Evolutionary conservation across 2,888 invertebrate genomes (phyloP), one percentile per base, ranked within the genome.

Genomic region (Eucriotettix oculatus): DNA sequence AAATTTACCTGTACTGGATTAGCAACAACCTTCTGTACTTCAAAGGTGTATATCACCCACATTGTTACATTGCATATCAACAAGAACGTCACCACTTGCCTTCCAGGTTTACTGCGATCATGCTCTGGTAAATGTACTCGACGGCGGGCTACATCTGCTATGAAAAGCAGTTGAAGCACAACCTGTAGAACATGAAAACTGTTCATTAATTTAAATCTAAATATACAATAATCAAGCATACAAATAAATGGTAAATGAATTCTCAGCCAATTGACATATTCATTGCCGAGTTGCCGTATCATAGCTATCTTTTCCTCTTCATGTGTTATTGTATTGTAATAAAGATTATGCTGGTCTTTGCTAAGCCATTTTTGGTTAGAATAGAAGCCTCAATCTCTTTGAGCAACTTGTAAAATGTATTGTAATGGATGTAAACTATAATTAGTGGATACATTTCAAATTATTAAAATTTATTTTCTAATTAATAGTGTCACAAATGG

Each of bases 21-120:
- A 66, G 90, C 90, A 69, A 88, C 85, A 63, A 94, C 92, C 76
- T 94, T 93, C 75, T 92, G 91, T 66, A 89, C 90, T 76, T 95
- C 94, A 71, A 96, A 93, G 52, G 94, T 94, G 75, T 93, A 92
- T 69, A 95, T 90, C 66, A 93, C 86, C 88, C 95, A 96, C 87
- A 96, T 90, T 68, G 95, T 93, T 67, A 96, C 87, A 75, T 96
- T 96, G 76, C 91, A 91, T 71, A 96, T 93, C 63, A 96, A 82
- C 63, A 96, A 79, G 79, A 96, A 95, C 63, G 95, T 96, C 65
- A 97, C 93, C 63, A 94, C 87, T 73, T 96, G 95, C 62, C 96
- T 85, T 1, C 94, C 96, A 1, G 95, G 95, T 77, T 96, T 96
- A 73, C 89, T 90, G 68, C 90, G 85, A 72, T 93, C 93, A 71